Evolutionary conservation across 2,888 invertebrate genomes (phyloP), one percentile per base, ranked within the genome.

Genomic region (Dryocosmus kuriphilus): DNA sequence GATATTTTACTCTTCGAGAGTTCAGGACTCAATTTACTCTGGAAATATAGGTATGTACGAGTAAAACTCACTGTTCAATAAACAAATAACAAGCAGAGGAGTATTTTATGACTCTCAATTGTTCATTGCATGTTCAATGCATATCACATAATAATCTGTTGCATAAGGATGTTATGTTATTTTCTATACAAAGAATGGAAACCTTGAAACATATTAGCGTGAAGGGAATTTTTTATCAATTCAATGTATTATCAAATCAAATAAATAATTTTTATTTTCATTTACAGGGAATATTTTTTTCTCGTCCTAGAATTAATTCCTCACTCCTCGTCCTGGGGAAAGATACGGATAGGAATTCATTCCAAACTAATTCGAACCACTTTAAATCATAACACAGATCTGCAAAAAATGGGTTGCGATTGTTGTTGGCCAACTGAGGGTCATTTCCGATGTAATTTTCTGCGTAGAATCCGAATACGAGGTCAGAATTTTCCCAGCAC

Each of bases 151-250:
- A 51, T 19, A 8, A 51, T 51, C 51, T n/a, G n/a, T 51, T 51
- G 51, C 51, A 51, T 51, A 46, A 46, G 46, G 19, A 51, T 51
- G n/a, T n/a, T n/a, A 51, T 51, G 51, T 51, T n/a, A 51, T 51
- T n/a, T 51, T n/a, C n/a, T n/a, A 51, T 51, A 51, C 6, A n/a
- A 51, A n/a, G n/a, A 51, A n/a, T 51, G 19, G 8, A n/a, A 51
- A n/a, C n/a, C n/a, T 51, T n/a, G 51, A 51, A n/a, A 51, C 7
- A 51, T 6, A 51, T n/a, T n/a, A 51, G n/a, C 51, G 1, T n/a
- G 8, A 4, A n/a, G 8, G n/a, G 8, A 51, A 51, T 51, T 7
- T n/a, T n/a, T 51, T 8, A 51, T 51, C n/a, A 51, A 16, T 16
- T 46, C 46, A 46, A 11, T 35, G 9, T 35, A 35, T 11, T 35